Evolutionary conservation across 2,113 vertebrate genomes (phyloP).

Genomic region (Leptobrachium leishanense): DNA sequence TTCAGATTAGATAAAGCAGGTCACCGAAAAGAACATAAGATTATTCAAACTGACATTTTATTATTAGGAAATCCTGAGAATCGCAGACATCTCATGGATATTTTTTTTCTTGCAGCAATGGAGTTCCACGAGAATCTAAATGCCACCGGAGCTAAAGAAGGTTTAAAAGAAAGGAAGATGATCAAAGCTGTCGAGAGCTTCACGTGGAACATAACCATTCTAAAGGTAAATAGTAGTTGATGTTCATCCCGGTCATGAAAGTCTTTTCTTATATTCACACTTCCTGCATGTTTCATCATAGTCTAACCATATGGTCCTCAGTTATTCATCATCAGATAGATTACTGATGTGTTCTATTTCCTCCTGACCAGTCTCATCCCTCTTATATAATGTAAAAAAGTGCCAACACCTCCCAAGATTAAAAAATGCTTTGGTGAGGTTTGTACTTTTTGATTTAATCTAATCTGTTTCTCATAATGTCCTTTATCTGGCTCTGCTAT

Average conservation of each 20-base stretch:
- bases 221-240: conserved; percentile 79
- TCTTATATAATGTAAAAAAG: neutral
- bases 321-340: neutral
- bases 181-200: conserved; percentile 95
- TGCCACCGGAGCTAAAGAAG: conserved; percentile 86
- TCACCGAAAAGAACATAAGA: conserved; percentile 23
- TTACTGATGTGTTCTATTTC: neutral
- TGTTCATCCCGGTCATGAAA: neutral
- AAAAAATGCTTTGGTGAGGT: no score
- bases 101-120: conserved; percentile 77
- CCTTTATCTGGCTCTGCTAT: neutral
- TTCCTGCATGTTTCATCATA: conserved; percentile 29
- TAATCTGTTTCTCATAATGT: neutral
- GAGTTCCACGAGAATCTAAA: conserved; percentile 94
- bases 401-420: neutral
- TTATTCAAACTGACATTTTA: conserved; percentile 14
- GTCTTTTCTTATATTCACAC: conserved; percentile 14
- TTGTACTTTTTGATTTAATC: neutral
- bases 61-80: conserved; percentile 5
- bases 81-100: neutral
- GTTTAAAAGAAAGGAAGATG: conserved; percentile 91
- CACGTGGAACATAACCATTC: conserved; percentile 97
- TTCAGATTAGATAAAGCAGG: conserved; percentile 45
- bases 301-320: conserved; percentile 13
- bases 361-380: accelerated